phyloP scores from a whole-genome alignment of 2,113 vertebrate species.

The Panthera tigris region DNA sequence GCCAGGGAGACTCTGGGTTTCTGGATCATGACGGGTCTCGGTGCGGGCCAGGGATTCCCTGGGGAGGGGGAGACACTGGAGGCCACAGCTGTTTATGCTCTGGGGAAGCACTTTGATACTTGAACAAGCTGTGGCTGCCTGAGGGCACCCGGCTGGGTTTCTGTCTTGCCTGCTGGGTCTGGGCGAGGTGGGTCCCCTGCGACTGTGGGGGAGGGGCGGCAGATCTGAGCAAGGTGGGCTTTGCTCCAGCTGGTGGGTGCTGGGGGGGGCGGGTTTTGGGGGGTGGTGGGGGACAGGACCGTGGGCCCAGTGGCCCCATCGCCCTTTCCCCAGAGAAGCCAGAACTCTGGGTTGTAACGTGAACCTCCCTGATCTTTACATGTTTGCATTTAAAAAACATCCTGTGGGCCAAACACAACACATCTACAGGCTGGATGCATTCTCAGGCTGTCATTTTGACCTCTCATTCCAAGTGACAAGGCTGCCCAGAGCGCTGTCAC shows the following conservation, averaged over 20 bases:
- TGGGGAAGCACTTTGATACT: neutral
- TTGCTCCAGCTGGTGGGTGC: neutral
- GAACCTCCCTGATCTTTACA: neutral
- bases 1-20: neutral
- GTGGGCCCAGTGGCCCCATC: accelerated
- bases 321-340: neutral
- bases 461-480: neutral
- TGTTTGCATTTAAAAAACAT: neutral
- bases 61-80: neutral
- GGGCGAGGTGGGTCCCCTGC: neutral
- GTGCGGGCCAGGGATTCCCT: neutral
- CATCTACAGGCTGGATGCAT: no score
- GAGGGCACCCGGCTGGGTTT: accelerated
- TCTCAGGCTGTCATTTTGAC: neutral
- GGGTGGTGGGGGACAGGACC: accelerated
- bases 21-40: neutral
- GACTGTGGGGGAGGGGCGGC: accelerated
- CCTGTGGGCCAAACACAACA: neutral
- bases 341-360: neutral
- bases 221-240: neutral
- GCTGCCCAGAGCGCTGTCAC: neutral
- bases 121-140: accelerated
- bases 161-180: neutral
- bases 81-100: neutral
- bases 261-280: neutral